A percentile compares a stretch with the other conserved stretches of the same genome.
Conservation (phyloP, 2,888 invertebrate species). For the Omphaloscelis lunosa region DNA sequence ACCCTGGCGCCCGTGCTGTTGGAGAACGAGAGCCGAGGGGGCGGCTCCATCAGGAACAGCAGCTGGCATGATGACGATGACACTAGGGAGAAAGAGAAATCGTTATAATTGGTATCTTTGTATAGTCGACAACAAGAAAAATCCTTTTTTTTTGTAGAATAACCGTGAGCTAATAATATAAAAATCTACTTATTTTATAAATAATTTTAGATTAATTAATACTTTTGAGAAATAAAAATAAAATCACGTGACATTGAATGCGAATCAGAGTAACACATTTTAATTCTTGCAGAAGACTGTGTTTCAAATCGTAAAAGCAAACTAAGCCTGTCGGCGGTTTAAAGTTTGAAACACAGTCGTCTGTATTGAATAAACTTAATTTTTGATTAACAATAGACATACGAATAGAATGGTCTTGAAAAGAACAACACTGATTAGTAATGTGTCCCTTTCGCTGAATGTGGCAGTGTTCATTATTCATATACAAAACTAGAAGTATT, state of each 20-base stretch:
- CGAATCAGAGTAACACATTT: background rate
- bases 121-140: background rate
- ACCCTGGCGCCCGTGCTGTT: slow-evolving; percentile 95
- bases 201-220: background rate
- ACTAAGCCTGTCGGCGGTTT: background rate
- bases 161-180: background rate
- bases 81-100: slow-evolving; percentile 68
- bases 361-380: background rate
- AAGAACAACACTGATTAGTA: background rate
- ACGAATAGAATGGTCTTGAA: background rate
- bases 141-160: background rate
- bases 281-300: background rate
- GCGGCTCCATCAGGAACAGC: slow-evolving; percentile 94
- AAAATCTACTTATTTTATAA: background rate
- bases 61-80: slow-evolving; percentile 77
- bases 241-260: background rate
- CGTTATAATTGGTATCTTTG: too few relatives aligned
- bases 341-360: too few relatives aligned
- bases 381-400: background rate
- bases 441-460: background rate
- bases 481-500: background rate
- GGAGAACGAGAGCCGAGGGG: slow-evolving; percentile 94
- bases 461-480: background rate
- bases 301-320: background rate
- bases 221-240: background rate